Conservation (phyloP, 2,888 invertebrate species). For the Panopea generosa region DNA sequence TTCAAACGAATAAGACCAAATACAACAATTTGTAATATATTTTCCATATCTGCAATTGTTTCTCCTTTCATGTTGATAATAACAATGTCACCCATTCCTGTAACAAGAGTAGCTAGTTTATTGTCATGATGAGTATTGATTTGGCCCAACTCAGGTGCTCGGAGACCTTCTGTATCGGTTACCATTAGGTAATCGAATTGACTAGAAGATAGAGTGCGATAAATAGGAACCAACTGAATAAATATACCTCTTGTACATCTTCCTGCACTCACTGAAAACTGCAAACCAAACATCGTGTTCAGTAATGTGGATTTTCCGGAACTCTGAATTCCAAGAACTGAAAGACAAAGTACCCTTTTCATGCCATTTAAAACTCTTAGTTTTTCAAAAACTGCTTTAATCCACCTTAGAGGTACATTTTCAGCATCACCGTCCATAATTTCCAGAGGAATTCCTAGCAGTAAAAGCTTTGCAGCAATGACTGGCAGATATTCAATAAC, state of each 20-base stretch:
- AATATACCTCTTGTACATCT: slow-evolving; percentile 47
- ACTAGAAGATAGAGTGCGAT: no score
- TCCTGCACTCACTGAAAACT: slow-evolving; percentile 38
- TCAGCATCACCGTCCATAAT: slow-evolving; percentile 41
- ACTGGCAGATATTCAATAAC: not conserved
- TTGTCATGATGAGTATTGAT: slow-evolving; percentile 23
- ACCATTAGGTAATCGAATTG: slow-evolving; percentile 33
- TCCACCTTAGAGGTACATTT: slow-evolving; percentile 30
- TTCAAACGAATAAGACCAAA: slow-evolving; percentile 39
- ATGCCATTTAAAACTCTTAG: not conserved
- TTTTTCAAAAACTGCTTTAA: slow-evolving; percentile 16
- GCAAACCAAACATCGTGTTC: slow-evolving; percentile 51
- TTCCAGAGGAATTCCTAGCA: slow-evolving; percentile 33
- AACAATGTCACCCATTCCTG: slow-evolving; percentile 35
- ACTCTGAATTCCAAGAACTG: slow-evolving; percentile 47
- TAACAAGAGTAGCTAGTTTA: slow-evolving; percentile 36
- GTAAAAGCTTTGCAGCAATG: slow-evolving; percentile 22
- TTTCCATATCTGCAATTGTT: slow-evolving; percentile 21
- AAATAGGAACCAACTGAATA: slow-evolving; percentile 21
- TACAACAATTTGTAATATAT: slow-evolving; percentile 39
- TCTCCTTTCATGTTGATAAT: slow-evolving; percentile 47
- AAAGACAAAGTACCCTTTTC: slow-evolving; percentile 23
- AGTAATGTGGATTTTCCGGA: slow-evolving; percentile 54
- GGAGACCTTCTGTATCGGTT: slow-evolving; percentile 42
- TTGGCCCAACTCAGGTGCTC: slow-evolving; percentile 35